A percentile compares a stretch with the other conserved stretches of the same genome.
These are phyloP conservation scores for Lasioglossum villosulum DNA, from an alignment of 2,888 invertebrate genomes.

Conservation along the genomic window DNA sequence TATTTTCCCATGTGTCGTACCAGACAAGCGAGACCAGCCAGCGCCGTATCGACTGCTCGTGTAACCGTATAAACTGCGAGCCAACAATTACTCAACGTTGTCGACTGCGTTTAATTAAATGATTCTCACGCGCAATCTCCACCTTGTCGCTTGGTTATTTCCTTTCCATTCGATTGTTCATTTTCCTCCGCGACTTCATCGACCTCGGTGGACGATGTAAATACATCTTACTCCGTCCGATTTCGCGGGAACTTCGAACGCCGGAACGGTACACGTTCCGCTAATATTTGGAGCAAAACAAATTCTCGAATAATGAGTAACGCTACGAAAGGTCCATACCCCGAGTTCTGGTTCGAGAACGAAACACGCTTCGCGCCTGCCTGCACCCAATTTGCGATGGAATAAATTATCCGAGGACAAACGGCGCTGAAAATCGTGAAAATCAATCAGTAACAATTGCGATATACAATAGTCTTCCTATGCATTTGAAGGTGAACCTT, in stretches of 20 bases:
- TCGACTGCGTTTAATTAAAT: constrained; percentile 45
- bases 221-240: not conserved
- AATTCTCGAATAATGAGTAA: not conserved
- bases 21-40: no score
- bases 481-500: no score
- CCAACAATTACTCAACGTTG: constrained; percentile 61
- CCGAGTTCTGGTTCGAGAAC: not conserved
- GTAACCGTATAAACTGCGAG: constrained; percentile 25
- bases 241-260: not conserved
- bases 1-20: constrained; percentile 1
- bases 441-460: no score
- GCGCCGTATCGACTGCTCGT: constrained; percentile 31
- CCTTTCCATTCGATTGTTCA: not conserved
- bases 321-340: not conserved
- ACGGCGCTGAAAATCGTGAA: not conserved
- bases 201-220: not conserved
- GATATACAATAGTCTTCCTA: no score
- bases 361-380: not conserved
- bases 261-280: not conserved
- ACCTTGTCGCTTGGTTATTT: not conserved
- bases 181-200: not conserved
- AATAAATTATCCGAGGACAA: not conserved
- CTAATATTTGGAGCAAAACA: constrained; percentile 1
- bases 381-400: not conserved
- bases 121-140: constrained; percentile 19